Conservation (phyloP, 2,113 vertebrate genomes). For the Alectura lathami region DNA sequence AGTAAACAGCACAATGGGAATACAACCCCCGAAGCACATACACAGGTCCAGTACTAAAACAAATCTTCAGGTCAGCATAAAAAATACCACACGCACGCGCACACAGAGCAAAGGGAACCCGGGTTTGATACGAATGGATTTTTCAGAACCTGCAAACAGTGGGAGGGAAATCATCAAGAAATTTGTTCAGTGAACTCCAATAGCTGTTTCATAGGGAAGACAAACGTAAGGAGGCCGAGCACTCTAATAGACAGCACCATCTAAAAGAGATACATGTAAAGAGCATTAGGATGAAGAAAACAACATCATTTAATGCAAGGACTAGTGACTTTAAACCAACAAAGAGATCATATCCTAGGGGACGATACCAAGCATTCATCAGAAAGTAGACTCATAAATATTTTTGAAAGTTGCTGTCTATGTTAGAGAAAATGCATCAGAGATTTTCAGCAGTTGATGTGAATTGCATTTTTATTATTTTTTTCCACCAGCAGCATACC, state of each 20-base stretch:
- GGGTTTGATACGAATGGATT: conserved; percentile 40
- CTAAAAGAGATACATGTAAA: conserved; percentile 48
- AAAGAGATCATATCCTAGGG: conserved; percentile 67
- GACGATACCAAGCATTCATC: conserved; percentile 62
- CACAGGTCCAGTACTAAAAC: background rate
- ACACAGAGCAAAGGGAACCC: background rate
- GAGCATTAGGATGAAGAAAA: conserved; percentile 33
- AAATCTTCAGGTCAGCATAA: conserved; percentile 47
- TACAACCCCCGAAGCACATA: background rate
- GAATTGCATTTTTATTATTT: conserved; percentile 25
- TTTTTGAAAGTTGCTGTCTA: conserved; percentile 48
- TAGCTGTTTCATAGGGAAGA: conserved; percentile 37
- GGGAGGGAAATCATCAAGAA: conserved; percentile 44
- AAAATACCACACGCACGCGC: background rate
- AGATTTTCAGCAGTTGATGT: conserved; percentile 30
- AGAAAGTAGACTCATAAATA: conserved; percentile 52
- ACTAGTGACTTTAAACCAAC: conserved; percentile 55
- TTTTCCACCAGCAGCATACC: background rate
- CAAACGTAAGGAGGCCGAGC: conserved; percentile 30
- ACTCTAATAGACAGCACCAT: background rate
- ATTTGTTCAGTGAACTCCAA: conserved; percentile 36
- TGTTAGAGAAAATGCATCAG: conserved; percentile 29
- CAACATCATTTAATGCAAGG: conserved; percentile 30
- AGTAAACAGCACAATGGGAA: conserved; percentile 9
- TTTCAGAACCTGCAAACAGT: conserved; percentile 47